Evolutionary conservation across 2,888 invertebrate genomes (phyloP), one percentile per base, ranked within the genome.

Genomic region (Calameuta idolon): DNA sequence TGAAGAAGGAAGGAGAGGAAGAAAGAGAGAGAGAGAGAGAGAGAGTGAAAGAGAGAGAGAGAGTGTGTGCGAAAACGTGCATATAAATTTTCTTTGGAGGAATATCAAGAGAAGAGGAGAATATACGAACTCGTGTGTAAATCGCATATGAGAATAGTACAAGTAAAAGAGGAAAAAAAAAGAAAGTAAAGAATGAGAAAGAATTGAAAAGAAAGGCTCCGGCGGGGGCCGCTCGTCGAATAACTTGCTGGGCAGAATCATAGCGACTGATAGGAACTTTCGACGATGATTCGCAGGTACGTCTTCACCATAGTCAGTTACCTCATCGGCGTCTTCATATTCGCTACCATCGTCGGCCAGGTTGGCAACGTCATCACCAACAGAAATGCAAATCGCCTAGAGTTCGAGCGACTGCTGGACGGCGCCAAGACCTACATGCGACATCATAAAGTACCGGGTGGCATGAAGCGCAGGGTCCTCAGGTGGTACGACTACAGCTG

Each of bases 401-500:
- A 98, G 93, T 98, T 98, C 89, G 98, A 99, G 92, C 93, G 98
- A 82, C 94, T 98, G 55, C 92, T 98, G 89, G 98, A 99, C 91
- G 98, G 98, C 78, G 98, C 98, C 81, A 99, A 99, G 92, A 96
- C 98, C 37, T 99, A 98, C 89, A 99, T 99, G 98, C 94, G 98
- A 85, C 98, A 98, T 91, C 98, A 98, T 92, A 98, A 98, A 93
- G 97, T 97, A 35, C 98, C 98, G 11, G 96, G 97, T 69, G 98
- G 97, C 31, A 98, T 99, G 97, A 98, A 98, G 91, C 94, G 98
- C n/a, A 93, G 98, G 34, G 98, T 99, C 0, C 94, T 98, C 55
- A 94, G 98, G 11, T 98, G 98, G 98, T 99, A 98, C 92, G 98
- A 98, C 92, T 99, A 99, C 92, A 98, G 98, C 37, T 98, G 98